A percentile compares a stretch with the other conserved stretches of the same genome.
These are phyloP conservation scores for Hymenochirus boettgeri DNA, from an alignment of 2,113 vertebrate species.

Conservation along the genomic window DNA sequence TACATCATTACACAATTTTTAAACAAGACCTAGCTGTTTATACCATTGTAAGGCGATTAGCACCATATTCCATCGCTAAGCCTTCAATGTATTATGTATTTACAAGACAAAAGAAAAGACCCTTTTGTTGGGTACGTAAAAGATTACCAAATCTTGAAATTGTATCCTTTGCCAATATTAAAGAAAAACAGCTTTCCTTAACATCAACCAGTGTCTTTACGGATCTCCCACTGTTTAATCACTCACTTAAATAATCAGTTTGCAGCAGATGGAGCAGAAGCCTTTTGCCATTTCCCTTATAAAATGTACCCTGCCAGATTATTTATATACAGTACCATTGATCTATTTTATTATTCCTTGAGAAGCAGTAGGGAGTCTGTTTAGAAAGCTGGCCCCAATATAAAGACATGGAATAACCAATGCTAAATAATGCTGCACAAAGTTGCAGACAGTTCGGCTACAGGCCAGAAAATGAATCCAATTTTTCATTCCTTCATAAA, in stretches of 20 bases:
- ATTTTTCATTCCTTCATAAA: constrained; percentile 87
- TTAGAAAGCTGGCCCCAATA: constrained; percentile 49
- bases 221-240: constrained; percentile 35
- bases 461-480: constrained; percentile 80
- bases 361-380: constrained; percentile 43
- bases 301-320: constrained; percentile 28
- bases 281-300: constrained; percentile 24
- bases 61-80: too few relatives aligned
- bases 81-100: too few relatives aligned
- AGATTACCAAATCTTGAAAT: constrained; percentile 8
- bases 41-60: too few relatives aligned
- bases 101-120: too few relatives aligned
- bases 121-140: neutral
- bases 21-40: too few relatives aligned
- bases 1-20: too few relatives aligned
- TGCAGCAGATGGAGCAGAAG: constrained; percentile 28
- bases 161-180: constrained; percentile 20
- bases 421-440: constrained; percentile 61
- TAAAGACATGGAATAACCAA: constrained; percentile 58
- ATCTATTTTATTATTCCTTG: constrained; percentile 54
- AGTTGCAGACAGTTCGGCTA: constrained; percentile 75
- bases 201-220: constrained; percentile 23
- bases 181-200: constrained; percentile 28
- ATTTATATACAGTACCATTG: constrained; percentile 37
- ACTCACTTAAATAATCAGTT: constrained; percentile 27